Conservation (phyloP, 2,797 vertebrate genomes). For the Arnoldichthys spilopterus region DNA sequence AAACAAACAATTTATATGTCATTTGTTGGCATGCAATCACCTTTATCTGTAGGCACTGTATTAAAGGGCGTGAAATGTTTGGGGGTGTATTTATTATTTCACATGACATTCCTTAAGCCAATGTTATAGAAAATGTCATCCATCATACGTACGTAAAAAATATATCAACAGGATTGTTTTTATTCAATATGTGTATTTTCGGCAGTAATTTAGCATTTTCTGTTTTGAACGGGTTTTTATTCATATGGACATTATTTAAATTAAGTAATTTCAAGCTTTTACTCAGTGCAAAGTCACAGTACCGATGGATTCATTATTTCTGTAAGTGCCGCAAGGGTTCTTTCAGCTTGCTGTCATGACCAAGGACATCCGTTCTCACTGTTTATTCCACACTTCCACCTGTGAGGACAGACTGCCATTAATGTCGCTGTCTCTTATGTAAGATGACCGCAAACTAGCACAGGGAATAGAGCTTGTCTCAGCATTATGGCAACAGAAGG, state of each 20-base stretch:
- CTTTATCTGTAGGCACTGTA: too few relatives aligned
- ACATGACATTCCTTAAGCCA: too few relatives aligned
- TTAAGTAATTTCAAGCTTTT: not conserved
- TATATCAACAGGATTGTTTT: too few relatives aligned
- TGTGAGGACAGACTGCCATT: not conserved
- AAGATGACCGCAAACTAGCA: not conserved
- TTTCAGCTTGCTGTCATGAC: not conserved
- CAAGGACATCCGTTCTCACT: not conserved
- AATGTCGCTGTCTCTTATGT: not conserved
- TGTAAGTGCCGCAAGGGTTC: not conserved
- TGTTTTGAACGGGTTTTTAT: not conserved
- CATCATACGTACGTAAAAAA: too few relatives aligned
- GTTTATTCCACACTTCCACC: not conserved
- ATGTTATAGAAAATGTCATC: too few relatives aligned
- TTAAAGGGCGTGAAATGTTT: too few relatives aligned
- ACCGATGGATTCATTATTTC: not conserved
- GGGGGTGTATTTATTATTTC: too few relatives aligned
- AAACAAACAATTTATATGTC: too few relatives aligned
- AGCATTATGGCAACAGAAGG: slow-evolving; percentile 11
- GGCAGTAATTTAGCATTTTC: too few relatives aligned
- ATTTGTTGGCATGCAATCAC: too few relatives aligned
- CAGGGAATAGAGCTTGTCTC: slow-evolving; percentile 8
- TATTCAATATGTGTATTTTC: too few relatives aligned
- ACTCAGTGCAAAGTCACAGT: not conserved
- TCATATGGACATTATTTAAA: not conserved